Percentiles rank a stretch among this genome's conserved stretches.
Conservation (phyloP, 2,888 invertebrate species). For the Cynaeus angustus region DNA sequence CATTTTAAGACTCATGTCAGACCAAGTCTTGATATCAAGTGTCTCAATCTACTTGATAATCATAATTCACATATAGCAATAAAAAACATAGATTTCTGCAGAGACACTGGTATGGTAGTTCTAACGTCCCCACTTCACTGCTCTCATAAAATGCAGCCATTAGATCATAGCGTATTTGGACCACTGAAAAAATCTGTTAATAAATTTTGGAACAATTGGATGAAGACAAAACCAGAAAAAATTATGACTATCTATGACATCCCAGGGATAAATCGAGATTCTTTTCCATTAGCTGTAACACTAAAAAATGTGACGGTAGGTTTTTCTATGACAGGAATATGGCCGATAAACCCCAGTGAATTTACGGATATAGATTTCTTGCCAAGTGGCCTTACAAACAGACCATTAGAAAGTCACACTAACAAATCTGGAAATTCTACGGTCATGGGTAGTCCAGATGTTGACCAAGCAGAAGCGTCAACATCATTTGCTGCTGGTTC, state of each 20-base stretch:
- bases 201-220: conserved; percentile 43
- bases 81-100: conserved; percentile 29
- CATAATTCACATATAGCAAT: neutral
- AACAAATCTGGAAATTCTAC: no score
- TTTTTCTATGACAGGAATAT: conserved; percentile 40
- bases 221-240: conserved; percentile 50
- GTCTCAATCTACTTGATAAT: neutral
- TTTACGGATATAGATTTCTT: conserved; percentile 33
- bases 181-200: conserved; percentile 43
- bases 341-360: conserved; percentile 30
- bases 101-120: conserved; percentile 32
- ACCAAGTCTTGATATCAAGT: neutral
- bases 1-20: neutral
- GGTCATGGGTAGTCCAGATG: no score
- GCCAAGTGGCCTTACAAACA: conserved; percentile 21
- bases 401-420: no score
- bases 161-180: conserved; percentile 44
- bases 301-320: conserved; percentile 36
- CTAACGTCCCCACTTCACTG: conserved; percentile 40
- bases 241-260: conserved; percentile 52
- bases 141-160: conserved; percentile 47
- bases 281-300: conserved; percentile 36
- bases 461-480: no score
- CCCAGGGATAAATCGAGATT: conserved; percentile 7
- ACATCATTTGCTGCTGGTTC: no score